Conservation (phyloP, 2,113 vertebrate species). For the Naja naja region DNA sequence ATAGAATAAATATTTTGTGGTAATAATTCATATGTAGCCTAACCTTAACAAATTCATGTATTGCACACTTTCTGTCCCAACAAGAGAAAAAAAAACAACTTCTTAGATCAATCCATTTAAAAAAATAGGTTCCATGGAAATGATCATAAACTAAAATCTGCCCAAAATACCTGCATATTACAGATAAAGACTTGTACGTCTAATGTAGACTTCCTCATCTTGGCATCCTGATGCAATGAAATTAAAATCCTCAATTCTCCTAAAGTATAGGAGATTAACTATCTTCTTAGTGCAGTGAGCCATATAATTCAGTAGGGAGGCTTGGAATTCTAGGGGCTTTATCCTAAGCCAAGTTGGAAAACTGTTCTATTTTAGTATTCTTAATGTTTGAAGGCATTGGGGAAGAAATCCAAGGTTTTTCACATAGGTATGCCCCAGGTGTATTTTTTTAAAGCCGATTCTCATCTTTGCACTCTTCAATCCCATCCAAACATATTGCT, state of each 20-base stretch:
- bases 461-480: neutral
- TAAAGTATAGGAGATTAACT: neutral
- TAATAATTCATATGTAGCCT: neutral
- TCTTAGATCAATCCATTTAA: neutral
- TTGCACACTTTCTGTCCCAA: neutral
- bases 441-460: neutral
- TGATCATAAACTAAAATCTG: neutral
- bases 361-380: neutral
- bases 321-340: neutral
- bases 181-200: neutral
- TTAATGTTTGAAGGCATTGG: neutral
- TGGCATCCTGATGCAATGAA: neutral
- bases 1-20: neutral
- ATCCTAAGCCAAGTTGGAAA: neutral
- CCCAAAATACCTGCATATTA: neutral
- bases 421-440: neutral
- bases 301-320: neutral
- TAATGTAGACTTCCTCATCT: neutral
- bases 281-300: neutral
- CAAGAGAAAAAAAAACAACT: neutral
- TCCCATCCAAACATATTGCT: neutral
- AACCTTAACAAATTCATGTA: neutral
- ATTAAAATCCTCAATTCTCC: neutral
- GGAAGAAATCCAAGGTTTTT: neutral
- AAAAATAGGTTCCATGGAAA: neutral